Percentiles rank a stretch among this genome's conserved stretches.
phyloP scores from a whole-genome alignment of 1,140 invertebrate genomes.

The Drosophila ercepeae region DNA sequence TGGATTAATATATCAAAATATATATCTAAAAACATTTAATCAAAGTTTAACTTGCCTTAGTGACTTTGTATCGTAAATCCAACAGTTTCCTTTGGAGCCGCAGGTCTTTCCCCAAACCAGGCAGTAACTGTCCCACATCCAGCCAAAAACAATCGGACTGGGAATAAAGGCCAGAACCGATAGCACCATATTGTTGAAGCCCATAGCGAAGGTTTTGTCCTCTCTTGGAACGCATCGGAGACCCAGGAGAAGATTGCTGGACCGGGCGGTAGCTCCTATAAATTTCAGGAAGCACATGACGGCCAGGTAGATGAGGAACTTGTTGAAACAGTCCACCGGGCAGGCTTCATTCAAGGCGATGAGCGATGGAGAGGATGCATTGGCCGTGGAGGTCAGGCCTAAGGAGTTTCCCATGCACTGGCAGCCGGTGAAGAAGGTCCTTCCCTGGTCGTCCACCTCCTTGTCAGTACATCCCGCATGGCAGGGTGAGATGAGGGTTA shows the following conservation, averaged over 20 bases:
- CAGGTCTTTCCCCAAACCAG: conserved; percentile 90
- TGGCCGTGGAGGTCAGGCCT: background rate
- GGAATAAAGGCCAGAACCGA: conserved; percentile 89
- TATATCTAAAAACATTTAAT: too few relatives aligned
- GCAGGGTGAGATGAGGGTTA: conserved; percentile 88
- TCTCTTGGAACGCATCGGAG: conserved; percentile 88
- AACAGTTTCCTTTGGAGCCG: conserved; percentile 88
- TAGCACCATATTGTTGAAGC: conserved; percentile 86
- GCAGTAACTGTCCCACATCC: conserved; percentile 88
- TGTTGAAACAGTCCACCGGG: conserved; percentile 86
- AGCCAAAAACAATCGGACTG: conserved; percentile 89
- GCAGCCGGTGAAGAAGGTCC: conserved; percentile 64
- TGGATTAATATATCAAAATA: too few relatives aligned
- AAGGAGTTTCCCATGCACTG: conserved; percentile 26
- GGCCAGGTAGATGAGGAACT: conserved; percentile 87
- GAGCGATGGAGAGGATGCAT: conserved; percentile 3
- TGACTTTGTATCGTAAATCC: conserved; percentile 88
- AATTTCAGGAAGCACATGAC: conserved; percentile 88
- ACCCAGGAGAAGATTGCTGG: conserved; percentile 87
- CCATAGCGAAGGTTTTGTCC: conserved; percentile 89
- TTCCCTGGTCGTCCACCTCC: conserved; percentile 57
- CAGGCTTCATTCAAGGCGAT: conserved; percentile 85
- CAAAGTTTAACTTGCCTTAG: conserved; percentile 84
- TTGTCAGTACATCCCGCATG: conserved; percentile 87
- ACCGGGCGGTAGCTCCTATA: conserved; percentile 87